Conservation (phyloP, 2,113 vertebrate genomes). For the Hippocampus zosterae region DNA sequence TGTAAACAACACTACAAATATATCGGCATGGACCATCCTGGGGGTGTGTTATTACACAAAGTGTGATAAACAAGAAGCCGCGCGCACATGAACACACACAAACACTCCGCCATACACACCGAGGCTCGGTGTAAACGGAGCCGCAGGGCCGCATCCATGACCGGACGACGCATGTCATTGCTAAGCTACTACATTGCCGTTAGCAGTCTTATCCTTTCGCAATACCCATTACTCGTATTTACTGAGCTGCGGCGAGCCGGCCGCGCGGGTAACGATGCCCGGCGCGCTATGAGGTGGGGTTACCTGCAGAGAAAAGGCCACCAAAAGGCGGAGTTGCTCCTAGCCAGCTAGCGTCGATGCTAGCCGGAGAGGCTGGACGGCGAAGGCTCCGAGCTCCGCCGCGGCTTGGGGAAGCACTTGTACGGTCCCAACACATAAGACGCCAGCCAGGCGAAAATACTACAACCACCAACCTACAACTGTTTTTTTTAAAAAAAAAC, state of each 20-base stretch:
- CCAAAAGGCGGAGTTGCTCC: slow-evolving; percentile 46
- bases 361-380: slow-evolving; percentile 53
- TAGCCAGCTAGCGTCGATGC: slow-evolving; percentile 60
- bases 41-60: no score
- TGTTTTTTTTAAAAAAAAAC: not conserved
- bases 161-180: slow-evolving; percentile 31
- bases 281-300: slow-evolving; percentile 1
- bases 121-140: slow-evolving; percentile 11
- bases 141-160: slow-evolving; percentile 47
- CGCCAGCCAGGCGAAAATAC: not conserved
- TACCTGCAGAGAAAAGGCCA: slow-evolving; percentile 68
- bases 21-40: not conserved
- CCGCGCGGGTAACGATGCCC: not conserved
- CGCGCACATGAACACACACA: not conserved
- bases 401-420: slow-evolving; percentile 12
- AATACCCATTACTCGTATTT: not conserved
- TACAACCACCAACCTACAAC: not conserved
- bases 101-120: not conserved
- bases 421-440: slow-evolving; percentile 9
- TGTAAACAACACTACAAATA: slow-evolving; percentile 16
- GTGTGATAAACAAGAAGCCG: not conserved
- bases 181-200: slow-evolving; percentile 52
- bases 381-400: slow-evolving; percentile 27
- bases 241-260: not conserved
- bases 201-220: slow-evolving; percentile 13